Percentiles rank a stretch among this genome's conserved stretches.
Conservation (phyloP, 2,113 vertebrate genomes). For the Smithornis capensis region DNA sequence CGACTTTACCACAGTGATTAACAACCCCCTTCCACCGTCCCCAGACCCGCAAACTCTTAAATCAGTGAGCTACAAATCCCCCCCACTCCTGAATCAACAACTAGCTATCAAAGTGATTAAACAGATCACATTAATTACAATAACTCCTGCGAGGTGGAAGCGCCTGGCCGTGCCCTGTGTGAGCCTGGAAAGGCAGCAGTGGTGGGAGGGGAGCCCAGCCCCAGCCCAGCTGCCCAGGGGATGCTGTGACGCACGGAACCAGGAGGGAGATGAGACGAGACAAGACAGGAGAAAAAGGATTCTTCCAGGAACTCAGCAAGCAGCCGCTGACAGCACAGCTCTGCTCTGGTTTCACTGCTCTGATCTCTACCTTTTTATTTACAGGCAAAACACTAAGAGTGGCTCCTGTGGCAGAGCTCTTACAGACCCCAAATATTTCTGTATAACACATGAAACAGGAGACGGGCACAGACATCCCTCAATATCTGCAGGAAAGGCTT, state of each 20-base stretch:
- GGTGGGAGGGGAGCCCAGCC: background rate
- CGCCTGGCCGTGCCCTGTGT: background rate
- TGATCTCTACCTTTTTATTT: background rate
- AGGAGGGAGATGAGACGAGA: background rate
- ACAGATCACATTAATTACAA: conserved; percentile 53
- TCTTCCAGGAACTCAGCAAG: background rate
- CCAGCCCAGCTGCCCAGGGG: background rate
- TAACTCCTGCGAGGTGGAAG: background rate
- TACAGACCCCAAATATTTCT: background rate
- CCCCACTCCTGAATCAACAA: conserved; percentile 38
- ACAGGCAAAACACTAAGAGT: background rate
- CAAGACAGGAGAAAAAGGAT: background rate
- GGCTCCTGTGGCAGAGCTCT: background rate
- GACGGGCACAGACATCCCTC: background rate
- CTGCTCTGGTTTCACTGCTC: background rate
- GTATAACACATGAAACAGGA: background rate
- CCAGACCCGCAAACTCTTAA: conserved; percentile 5
- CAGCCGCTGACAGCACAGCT: background rate
- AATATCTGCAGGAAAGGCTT: background rate
- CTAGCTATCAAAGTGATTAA: conserved; percentile 51
- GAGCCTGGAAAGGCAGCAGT: background rate
- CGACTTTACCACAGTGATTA: rapidly evolving
- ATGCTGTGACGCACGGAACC: background rate
- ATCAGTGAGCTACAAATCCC: conserved; percentile 51
- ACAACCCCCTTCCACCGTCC: background rate